Evolutionary conservation across 2,113 vertebrate species (phyloP).

Genomic region (Numenius arquata): DNA sequence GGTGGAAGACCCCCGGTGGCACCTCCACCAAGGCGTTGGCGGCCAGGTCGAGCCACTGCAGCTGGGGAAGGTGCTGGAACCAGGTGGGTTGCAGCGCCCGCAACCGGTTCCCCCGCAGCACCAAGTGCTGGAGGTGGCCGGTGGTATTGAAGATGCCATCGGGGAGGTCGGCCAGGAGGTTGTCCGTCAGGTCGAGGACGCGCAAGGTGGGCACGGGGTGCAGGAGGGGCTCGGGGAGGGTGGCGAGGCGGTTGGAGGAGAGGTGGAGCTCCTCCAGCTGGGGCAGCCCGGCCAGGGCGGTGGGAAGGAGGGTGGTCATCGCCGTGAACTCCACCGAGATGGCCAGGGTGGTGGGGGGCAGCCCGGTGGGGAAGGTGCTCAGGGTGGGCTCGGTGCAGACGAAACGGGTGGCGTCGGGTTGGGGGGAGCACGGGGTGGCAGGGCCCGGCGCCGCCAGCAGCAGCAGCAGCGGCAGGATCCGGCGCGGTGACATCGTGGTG

Average conservation of each 20-base stretch:
- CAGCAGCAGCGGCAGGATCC: neutral
- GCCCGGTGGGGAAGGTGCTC: conserved; percentile 56
- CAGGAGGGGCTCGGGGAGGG: conserved; percentile 72
- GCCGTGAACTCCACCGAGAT: conserved; percentile 83
- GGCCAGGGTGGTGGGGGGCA: conserved; percentile 64
- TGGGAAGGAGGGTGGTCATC: conserved; percentile 61
- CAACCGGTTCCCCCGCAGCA: conserved; percentile 78
- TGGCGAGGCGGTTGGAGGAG: conserved; percentile 74
- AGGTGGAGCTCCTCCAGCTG: conserved; percentile 80
- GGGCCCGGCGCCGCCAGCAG: fast-evolving
- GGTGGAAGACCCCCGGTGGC: conserved; percentile 54
- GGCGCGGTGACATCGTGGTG: neutral
- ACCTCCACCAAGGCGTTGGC: conserved; percentile 70
- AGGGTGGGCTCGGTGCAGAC: conserved; percentile 72
- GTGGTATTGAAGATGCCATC: conserved; percentile 56
- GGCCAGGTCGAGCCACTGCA: conserved; percentile 77
- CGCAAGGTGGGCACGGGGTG: conserved; percentile 59
- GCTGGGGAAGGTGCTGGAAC: conserved; percentile 63
- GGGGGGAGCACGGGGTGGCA: neutral
- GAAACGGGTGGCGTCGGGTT: neutral
- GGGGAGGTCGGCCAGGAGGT: conserved; percentile 72
- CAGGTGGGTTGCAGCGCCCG: conserved; percentile 15
- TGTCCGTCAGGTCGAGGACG: conserved; percentile 81
- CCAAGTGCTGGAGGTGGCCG: conserved; percentile 68
- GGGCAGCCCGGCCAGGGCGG: conserved; percentile 61